Evolutionary conservation across 2,888 invertebrate species (phyloP).

Genomic region (Eucriotettix oculatus): DNA sequence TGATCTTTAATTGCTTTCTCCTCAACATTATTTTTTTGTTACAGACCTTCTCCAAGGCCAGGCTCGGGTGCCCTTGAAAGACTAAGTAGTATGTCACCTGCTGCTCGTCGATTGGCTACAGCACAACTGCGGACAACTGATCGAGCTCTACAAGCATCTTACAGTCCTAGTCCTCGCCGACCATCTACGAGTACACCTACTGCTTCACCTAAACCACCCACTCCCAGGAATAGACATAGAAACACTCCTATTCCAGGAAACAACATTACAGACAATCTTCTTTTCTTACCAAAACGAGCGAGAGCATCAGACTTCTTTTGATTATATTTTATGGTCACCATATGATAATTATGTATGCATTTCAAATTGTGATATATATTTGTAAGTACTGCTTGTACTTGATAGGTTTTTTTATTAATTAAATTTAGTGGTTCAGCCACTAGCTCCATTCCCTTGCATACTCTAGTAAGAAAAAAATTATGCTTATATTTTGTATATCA

Average conservation of each 20-base stretch:
- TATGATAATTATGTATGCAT: too few relatives aligned
- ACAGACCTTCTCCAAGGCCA: constrained; percentile 30
- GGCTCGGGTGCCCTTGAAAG: constrained; percentile 49
- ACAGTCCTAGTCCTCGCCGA: constrained; percentile 33
- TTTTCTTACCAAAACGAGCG: constrained; percentile 60
- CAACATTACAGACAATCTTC: constrained; percentile 63
- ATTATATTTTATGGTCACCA: not conserved
- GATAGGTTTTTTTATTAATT: too few relatives aligned
- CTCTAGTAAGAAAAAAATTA: too few relatives aligned
- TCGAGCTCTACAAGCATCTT: constrained; percentile 33
- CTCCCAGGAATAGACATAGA: not conserved
- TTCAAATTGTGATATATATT: too few relatives aligned
- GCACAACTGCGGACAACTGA: constrained; percentile 39
- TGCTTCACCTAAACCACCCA: constrained; percentile 16
- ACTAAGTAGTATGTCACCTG: constrained; percentile 84
- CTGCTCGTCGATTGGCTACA: constrained; percentile 75
- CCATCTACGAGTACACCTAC: constrained; percentile 20
- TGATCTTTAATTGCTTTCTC: too few relatives aligned
- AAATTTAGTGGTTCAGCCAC: too few relatives aligned
- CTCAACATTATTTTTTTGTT: constrained; percentile 1
- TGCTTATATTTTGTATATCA: too few relatives aligned
- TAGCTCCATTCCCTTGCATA: too few relatives aligned
- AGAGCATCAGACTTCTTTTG: constrained; percentile 70
- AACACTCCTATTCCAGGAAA: constrained; percentile 9
- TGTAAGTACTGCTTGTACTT: too few relatives aligned